Percentiles rank a stretch among this genome's conserved stretches.
Evolutionary conservation across 2,797 vertebrate species (phyloP).

Genomic region (Brachymystax lenok): DNA sequence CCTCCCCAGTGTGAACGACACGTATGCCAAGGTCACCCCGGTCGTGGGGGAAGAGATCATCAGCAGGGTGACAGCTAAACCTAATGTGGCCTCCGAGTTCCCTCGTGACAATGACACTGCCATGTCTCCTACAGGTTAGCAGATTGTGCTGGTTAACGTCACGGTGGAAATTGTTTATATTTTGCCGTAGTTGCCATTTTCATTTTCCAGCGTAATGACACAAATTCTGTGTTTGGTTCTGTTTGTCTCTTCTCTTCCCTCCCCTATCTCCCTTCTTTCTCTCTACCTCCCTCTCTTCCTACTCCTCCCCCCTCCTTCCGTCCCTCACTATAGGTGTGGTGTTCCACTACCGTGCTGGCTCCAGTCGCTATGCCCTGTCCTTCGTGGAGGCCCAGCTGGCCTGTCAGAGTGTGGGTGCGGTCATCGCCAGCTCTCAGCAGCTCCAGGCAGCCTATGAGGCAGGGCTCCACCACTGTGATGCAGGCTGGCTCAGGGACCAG

Average conservation of each 20-base stretch:
- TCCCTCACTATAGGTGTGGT: conserved; percentile 79
- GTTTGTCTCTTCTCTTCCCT: not conserved
- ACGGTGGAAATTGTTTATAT: not conserved
- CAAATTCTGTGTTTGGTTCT: not conserved
- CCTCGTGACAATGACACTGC: conserved; percentile 37
- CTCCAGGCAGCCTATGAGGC: conserved; percentile 91
- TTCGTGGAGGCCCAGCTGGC: conserved; percentile 88
- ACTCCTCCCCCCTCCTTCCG: not conserved
- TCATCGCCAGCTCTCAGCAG: conserved; percentile 87
- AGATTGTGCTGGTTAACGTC: not conserved
- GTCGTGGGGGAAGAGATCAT: conserved; percentile 56
- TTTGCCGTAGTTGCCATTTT: not conserved
- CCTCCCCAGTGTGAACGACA: conserved; percentile 52
- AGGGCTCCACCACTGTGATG: conserved; percentile 93
- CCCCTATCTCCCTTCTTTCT: not conserved
- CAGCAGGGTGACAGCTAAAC: conserved; percentile 54
- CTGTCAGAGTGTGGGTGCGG: conserved; percentile 84
- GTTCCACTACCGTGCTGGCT: conserved; percentile 92
- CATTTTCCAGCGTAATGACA: not conserved
- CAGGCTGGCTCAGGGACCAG: conserved; percentile 95
- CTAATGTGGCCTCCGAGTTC: conserved; percentile 30
- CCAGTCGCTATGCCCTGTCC: conserved; percentile 88
- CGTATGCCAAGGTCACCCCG: conserved; percentile 43
- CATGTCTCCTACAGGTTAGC: conserved; percentile 65
- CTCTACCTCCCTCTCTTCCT: not conserved